These are phyloP conservation scores for Siniperca chuatsi DNA, from an alignment of 2,113 vertebrate species.

Conservation along the genomic window DNA sequence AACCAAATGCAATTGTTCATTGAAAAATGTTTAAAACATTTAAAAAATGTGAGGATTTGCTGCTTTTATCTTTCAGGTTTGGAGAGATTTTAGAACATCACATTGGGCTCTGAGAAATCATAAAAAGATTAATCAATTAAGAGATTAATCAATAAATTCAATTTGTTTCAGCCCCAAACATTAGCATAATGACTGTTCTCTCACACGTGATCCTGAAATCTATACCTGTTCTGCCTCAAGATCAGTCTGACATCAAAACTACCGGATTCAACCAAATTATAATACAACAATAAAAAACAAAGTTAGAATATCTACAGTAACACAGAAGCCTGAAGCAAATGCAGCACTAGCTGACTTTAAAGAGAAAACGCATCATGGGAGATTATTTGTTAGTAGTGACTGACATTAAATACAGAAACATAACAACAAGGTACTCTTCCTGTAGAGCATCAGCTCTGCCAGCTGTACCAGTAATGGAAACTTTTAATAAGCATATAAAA, in stretches of 20 bases:
- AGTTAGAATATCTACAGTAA: neutral
- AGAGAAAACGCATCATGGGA: neutral
- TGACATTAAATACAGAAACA: constrained; percentile 17
- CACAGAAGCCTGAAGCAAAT: neutral
- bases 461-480: neutral
- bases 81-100: neutral
- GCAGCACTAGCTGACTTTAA: neutral
- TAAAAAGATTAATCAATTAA: neutral
- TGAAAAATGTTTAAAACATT: neutral
- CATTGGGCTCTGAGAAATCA: neutral
- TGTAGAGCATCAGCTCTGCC: neutral
- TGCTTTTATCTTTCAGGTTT: neutral
- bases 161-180: neutral
- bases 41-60: neutral
- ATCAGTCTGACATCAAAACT: neutral
- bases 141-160: neutral
- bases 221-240: neutral
- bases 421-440: neutral
- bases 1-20: neutral
- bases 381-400: constrained; percentile 16
- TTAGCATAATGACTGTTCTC: neutral
- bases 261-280: neutral
- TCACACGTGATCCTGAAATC: neutral
- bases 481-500: neutral
- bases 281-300: neutral